Base-by-base conservation (phyloP, 2,797 vertebrate species). In the Sebastes hubbsi region DNA sequence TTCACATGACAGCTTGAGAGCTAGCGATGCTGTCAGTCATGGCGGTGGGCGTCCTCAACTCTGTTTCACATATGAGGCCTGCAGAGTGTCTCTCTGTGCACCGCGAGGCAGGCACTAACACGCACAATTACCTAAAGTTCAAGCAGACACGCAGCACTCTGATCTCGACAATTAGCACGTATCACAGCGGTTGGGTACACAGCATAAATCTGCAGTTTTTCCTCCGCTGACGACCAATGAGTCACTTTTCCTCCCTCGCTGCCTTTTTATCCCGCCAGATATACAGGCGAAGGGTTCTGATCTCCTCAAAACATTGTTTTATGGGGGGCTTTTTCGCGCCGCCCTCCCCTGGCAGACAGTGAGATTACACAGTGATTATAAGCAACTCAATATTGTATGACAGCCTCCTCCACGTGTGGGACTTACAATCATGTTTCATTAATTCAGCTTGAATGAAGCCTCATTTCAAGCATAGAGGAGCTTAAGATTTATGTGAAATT, bases 401-500 rank as follows among this genome's bases (percentile, higher is more conserved):
- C 97, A 97, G 96, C 96, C 95, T 91, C 96, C 94, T 97, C 96
- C 95, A 96, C 96, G 95, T 96, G 94, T 96, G 97, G 96, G 97
- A 97, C 96, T 97, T 96, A 96, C 97, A 96, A 97, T 98, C 97
- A 97, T 98, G 97, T 98, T 98, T 98, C 97, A 98, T 99, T 98
- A 98, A 98, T 98, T 98, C 97, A 90, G 97, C 96, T 97, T 97
- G 96, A 97, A 96, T 96, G 97, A 97, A 97, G 96, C 97, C 96
- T 97, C 96, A 96, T 97, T 97, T 97, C 96, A 97, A 96, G 96
- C 96, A 97, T 96, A 95, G 95, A 97, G 96, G 96, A 97, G 97
- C 97, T 98, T 97, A 98, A 97, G 97, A 98, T 97, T 97, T 97
- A 98, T 98, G 97, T 97, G 96, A 98, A 98, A 97, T 98, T 98